phyloP scores from a whole-genome alignment of 2,888 invertebrate genomes.

The Elmis aenea region DNA sequence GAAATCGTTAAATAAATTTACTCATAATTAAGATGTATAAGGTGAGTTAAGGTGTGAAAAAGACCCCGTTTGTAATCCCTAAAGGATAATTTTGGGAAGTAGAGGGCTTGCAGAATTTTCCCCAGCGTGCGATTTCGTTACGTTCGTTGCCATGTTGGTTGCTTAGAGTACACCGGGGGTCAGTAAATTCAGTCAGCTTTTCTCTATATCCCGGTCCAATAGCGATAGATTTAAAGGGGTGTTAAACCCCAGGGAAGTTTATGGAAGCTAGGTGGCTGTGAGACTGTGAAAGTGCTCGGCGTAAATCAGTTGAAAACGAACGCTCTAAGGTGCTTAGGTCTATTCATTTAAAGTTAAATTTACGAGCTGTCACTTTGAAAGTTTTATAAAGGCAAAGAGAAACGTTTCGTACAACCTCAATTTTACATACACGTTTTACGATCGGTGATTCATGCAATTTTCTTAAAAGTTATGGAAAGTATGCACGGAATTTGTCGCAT shows the following conservation, averaged over 20 bases:
- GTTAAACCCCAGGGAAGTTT: slow-evolving; percentile 29
- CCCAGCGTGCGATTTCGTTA: slow-evolving; percentile 15
- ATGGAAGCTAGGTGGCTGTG: slow-evolving; percentile 16
- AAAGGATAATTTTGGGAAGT: slow-evolving; percentile 16
- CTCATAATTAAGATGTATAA: too few relatives aligned
- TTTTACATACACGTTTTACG: slow-evolving; percentile 14
- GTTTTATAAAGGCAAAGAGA: slow-evolving; percentile 16
- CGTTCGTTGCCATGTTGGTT: slow-evolving; percentile 22
- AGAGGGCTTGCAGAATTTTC: slow-evolving; percentile 19
- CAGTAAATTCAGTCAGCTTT: slow-evolving; percentile 28
- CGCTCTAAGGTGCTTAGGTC: slow-evolving; percentile 15
- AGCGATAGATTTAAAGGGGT: slow-evolving; percentile 40
- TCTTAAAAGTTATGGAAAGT: too few relatives aligned
- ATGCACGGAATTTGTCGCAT: too few relatives aligned
- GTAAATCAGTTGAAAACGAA: slow-evolving; percentile 16
- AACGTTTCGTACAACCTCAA: slow-evolving; percentile 19
- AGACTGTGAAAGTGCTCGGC: slow-evolving; percentile 13
- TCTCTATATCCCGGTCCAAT: slow-evolving; percentile 28
- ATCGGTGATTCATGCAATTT: slow-evolving; percentile 15
- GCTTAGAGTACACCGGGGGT: slow-evolving; percentile 29
- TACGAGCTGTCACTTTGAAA: slow-evolving; percentile 21
- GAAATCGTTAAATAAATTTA: too few relatives aligned
- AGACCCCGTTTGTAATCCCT: slow-evolving; percentile 18
- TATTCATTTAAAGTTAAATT: slow-evolving; percentile 18
- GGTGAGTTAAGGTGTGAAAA: too few relatives aligned